These are phyloP conservation scores for Drosophila equinoxialis DNA, from an alignment of 1,140 invertebrate species.

Conservation along the genomic window DNA sequence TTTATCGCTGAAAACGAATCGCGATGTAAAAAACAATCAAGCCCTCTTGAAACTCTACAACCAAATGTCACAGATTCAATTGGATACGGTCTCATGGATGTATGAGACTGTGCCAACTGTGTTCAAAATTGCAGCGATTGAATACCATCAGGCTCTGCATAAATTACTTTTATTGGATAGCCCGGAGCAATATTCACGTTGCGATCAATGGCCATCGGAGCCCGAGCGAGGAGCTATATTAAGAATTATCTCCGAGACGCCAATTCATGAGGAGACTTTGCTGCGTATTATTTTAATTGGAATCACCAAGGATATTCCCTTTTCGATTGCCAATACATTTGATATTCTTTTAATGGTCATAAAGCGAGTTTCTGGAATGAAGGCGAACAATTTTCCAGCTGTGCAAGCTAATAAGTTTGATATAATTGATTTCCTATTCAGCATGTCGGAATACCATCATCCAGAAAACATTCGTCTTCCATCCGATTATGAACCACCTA, in stretches of 20 bases:
- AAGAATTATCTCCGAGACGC: conserved; percentile 93
- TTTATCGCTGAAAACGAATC: conserved; percentile 68
- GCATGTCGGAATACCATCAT: conserved; percentile 94
- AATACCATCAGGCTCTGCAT: conserved; percentile 91
- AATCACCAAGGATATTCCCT: conserved; percentile 91
- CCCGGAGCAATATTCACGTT: conserved; percentile 93
- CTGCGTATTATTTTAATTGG: conserved; percentile 92
- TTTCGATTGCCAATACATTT: conserved; percentile 91
- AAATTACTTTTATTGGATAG: conserved; percentile 94
- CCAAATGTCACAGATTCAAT: conserved; percentile 90
- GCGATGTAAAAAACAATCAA: conserved; percentile 71
- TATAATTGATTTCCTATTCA: conserved; percentile 94
- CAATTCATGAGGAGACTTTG: conserved; percentile 92
- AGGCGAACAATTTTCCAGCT: conserved; percentile 86
- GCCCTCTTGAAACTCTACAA: conserved; percentile 87
- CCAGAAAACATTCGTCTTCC: conserved; percentile 96
- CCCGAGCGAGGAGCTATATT: conserved; percentile 91
- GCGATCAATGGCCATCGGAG: conserved; percentile 97
- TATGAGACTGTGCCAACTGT: conserved; percentile 90
- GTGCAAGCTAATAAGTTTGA: conserved; percentile 92
- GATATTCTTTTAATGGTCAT: conserved; percentile 94
- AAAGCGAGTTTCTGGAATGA: conserved; percentile 90
- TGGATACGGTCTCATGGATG: conserved; percentile 93
- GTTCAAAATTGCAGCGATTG: conserved; percentile 88
- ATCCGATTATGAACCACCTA: conserved; percentile 92